Evolutionary conservation across 2,888 invertebrate genomes (phyloP), one percentile per base, ranked within the genome.

Genomic region (Tetheella fluctuosa): DNA sequence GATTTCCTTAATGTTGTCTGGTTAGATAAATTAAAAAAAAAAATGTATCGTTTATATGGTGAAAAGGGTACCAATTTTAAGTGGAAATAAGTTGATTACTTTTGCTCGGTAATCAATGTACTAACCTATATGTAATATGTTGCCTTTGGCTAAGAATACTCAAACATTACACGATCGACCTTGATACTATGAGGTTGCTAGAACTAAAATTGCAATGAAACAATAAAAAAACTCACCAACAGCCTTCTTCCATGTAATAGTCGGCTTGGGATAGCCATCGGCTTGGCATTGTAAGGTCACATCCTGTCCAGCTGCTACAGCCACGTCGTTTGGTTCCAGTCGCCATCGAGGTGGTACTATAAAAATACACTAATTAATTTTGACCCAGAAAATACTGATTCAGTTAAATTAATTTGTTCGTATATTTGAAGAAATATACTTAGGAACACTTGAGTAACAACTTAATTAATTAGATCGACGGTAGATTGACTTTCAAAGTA

Each of bases 311-410:
- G 97, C 96, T 8, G 97, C 96, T 52, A 96, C 96, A 68, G 96
- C 97, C n/a, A 96, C 94, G 80, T 97, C 97, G 65, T 95, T 94
- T 0, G 97, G 98, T 81, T 98, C 98, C 73, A 97, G 93, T 20
- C 97, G 95, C 97, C 98, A 97, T 80, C 97, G 96, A 23, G 98
- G 98, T 53, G 98, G 98, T 68, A 98, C 97, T 97, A 62, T 37
- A 39, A n/a, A 7, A 10, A 39, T 1, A 13, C n/a, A n/a, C n/a
- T 13, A 1, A 5, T 37, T 30, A 30, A 30, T 30, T 30, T 8
- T 30, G 30, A 30, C 5, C 6, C 30, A 30, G 30, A 2, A 25
- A 25, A 25, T 25, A 25, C 25, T 25, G 25, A 25, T 4, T 25
- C 2, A 25, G 25, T 25, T 25, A 5, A 25, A 4, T 25, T 25